Evolutionary conservation across 2,797 vertebrate species (phyloP), one percentile per base, ranked within the genome.

Genomic region (Avahi laniger): DNA sequence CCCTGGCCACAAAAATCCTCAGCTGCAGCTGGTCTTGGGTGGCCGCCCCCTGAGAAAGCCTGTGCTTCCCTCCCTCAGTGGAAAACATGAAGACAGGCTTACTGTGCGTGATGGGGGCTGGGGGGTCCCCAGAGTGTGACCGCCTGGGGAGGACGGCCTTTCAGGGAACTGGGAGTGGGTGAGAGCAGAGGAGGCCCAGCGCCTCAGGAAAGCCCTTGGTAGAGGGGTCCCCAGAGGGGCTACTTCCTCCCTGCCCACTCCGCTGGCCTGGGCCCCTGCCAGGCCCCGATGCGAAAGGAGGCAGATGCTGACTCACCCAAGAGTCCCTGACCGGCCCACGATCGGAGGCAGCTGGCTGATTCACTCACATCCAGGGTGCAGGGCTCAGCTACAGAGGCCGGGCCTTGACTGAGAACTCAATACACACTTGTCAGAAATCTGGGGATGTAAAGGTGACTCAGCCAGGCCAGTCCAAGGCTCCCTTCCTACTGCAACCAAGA

Each of bases 21-120:
- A 57, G 72, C 54, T n/a, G 57, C 93, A 75, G 95, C 89, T 65
- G 94, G 89, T 72, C 91, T 13, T 79, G 94, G 93, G 95, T 85
- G 93, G 96, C 97, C 50, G 9, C 65, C 85, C 86, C 92, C 93
- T 30, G 30, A 33, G 82, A 65, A 73, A 43, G 67, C 59, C 12
- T 5, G 57, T 50, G 43, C 46, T 24, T 65, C 81, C 61, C 57
- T 75, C 88, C 94, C 85, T 84, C 2, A 0, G 83, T 38, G 85
- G 93, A 82, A 93, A 95, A 65, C 48, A 82, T 9, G 59, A 35
- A 92, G 50, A 79, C 35, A 12, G 0, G 7, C 28, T 22, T 9
- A 24, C 38, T 4, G 14, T 0, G 22, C 65, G 28, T 48, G 14
- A 13, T 8, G 43, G 26, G 43, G 73, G 24, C 2, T 2, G 14